Conservation (phyloP, 2,113 vertebrate species). For the Megaceryle maxima region DNA sequence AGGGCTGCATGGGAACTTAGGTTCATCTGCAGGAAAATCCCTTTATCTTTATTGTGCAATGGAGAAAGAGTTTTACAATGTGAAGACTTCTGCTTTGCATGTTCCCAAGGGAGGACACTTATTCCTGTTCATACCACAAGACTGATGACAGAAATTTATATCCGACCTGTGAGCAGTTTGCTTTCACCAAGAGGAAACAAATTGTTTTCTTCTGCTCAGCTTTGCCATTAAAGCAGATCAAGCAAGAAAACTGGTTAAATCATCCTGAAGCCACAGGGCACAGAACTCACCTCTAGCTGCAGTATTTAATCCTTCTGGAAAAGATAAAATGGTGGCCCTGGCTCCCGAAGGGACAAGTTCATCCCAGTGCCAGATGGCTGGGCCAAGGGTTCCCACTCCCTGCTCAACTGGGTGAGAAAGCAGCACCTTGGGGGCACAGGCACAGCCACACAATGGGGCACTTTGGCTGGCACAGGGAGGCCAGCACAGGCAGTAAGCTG, state of each 20-base stretch:
- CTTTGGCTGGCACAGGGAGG: neutral
- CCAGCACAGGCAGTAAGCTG: neutral
- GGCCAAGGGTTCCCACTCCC: too few species aligned
- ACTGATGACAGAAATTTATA: neutral
- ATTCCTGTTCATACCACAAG: neutral
- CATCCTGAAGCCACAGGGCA: neutral
- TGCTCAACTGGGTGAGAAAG: neutral
- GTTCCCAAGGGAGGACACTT: neutral
- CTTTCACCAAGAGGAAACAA: neutral
- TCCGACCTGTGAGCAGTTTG: neutral
- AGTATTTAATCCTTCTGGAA: neutral
- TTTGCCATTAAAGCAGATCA: neutral
- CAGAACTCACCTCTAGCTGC: neutral
- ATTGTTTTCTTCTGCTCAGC: neutral
- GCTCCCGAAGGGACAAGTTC: neutral
- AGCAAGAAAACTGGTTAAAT: neutral
- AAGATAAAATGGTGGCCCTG: neutral
- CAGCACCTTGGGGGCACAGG: neutral
- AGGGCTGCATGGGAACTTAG: neutral
- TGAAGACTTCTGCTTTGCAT: neutral
- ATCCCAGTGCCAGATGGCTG: neutral
- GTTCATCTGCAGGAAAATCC: neutral
- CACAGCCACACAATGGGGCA: fast-evolving
- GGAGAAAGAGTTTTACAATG: neutral
- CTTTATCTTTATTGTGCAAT: neutral